A percentile compares a stretch with the other conserved stretches of the same genome.
Evolutionary conservation across 2,888 invertebrate genomes (phyloP).

Genomic region (Caenorhabditis sinica): DNA sequence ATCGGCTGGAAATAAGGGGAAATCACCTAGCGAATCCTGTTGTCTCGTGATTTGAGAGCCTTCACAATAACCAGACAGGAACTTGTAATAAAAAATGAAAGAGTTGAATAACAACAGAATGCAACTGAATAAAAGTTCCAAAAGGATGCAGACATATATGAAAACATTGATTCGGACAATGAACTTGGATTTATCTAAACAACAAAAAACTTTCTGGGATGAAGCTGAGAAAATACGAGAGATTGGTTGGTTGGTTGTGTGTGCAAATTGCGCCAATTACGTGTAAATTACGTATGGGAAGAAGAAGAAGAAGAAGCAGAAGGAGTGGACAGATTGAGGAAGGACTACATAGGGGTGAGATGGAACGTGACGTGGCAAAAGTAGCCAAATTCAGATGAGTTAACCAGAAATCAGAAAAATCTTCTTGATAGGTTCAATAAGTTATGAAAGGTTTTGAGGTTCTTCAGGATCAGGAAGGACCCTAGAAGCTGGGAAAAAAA

Average conservation of each 20-base stretch:
- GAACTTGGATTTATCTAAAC: slow-evolving; percentile 14
- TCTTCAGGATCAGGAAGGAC: no score
- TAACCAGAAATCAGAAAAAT: slow-evolving; percentile 31
- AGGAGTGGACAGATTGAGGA: not conserved
- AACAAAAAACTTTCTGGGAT: not conserved
- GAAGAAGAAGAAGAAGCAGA: not conserved
- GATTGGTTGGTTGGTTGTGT: not conserved
- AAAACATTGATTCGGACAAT: slow-evolving; percentile 8
- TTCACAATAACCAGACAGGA: not conserved
- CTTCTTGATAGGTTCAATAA: not conserved
- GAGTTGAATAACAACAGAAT: not conserved
- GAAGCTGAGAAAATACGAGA: not conserved
- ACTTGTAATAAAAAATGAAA: not conserved
- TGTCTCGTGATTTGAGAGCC: not conserved
- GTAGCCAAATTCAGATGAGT: slow-evolving; percentile 44
- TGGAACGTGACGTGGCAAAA: slow-evolving; percentile 55
- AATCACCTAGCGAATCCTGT: not conserved
- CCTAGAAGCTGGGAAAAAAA: no score
- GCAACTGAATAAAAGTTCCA: no score
- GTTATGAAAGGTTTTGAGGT: not conserved
- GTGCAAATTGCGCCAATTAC: slow-evolving; percentile 63
- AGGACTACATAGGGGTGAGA: slow-evolving; percentile 4
- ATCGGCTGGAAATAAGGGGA: not conserved
- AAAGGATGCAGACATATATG: not conserved
- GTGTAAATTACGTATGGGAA: slow-evolving; percentile 32